phyloP scores from a whole-genome alignment of 2,113 vertebrate genomes.

The Anhinga anhinga region DNA sequence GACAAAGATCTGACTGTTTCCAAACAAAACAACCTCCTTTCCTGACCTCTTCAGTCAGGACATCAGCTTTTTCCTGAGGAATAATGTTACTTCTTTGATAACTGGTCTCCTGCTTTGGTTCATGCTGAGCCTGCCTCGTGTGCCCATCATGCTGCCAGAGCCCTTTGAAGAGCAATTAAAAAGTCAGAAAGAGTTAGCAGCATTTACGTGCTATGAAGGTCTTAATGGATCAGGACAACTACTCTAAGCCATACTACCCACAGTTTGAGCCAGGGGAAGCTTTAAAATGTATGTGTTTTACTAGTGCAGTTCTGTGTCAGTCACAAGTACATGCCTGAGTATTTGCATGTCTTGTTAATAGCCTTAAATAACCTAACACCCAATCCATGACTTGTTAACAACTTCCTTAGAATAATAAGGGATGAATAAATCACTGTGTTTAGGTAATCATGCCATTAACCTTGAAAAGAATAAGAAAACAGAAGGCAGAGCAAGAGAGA shows the following conservation, averaged over 20 bases:
- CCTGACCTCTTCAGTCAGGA: conserved; percentile 50
- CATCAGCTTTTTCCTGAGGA: conserved; percentile 21
- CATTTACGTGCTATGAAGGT: neutral
- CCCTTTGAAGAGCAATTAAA: neutral
- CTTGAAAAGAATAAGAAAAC: conserved; percentile 28
- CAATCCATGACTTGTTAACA: conserved; percentile 54
- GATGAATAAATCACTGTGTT: conserved; percentile 51
- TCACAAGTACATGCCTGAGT: neutral
- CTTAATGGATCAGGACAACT: neutral
- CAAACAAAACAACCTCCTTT: conserved; percentile 46
- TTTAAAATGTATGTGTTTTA: conserved; percentile 5
- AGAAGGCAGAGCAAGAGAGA: neutral
- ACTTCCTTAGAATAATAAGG: conserved; percentile 57
- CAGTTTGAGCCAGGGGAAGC: neutral
- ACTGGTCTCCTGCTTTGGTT: neutral
- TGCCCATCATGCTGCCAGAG: neutral
- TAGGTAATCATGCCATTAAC: conserved; percentile 7
- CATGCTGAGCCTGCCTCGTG: neutral
- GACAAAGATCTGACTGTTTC: conserved; percentile 18
- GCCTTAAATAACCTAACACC: conserved; percentile 59
- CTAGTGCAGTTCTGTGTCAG: neutral
- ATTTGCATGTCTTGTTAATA: conserved; percentile 44
- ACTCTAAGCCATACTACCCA: neutral
- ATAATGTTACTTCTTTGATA: conserved; percentile 24
- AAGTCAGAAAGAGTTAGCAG: neutral